Conservation (phyloP, 2,797 vertebrate genomes). For the Trachops cirrhosus region DNA sequence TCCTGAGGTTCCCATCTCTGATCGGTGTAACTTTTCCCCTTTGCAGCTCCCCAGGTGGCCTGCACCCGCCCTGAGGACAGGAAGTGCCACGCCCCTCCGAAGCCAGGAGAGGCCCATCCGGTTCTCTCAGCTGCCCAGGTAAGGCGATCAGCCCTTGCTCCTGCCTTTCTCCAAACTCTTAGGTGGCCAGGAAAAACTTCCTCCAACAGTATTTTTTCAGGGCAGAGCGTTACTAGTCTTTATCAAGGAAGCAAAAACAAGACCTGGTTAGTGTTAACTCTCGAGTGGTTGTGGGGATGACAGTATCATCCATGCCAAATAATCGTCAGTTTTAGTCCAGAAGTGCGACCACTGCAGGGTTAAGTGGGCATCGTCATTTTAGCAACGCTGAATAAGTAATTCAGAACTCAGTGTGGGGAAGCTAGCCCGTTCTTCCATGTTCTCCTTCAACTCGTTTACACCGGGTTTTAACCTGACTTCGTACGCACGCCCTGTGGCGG, state of each 20-base stretch:
- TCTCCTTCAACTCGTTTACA: not conserved
- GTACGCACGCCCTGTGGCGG: accelerated
- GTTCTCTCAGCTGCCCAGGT: not conserved
- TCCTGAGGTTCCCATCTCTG: not conserved
- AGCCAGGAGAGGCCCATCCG: not conserved
- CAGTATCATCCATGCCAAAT: too few relatives aligned
- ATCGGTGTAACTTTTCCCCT: not conserved
- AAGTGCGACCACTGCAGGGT: too few relatives aligned
- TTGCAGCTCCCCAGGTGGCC: not conserved
- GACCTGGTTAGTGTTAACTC: not conserved
- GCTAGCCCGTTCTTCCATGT: not conserved
- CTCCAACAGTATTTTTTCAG: not conserved
- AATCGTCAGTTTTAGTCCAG: too few relatives aligned
- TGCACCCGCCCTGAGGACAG: not conserved
- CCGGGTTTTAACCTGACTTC: not conserved
- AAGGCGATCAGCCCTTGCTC: not conserved
- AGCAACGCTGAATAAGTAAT: not conserved
- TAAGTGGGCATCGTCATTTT: not conserved
- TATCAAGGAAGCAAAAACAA: not conserved
- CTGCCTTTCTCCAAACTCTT: not conserved
- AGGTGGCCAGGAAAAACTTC: not conserved
- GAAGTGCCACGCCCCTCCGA: not conserved
- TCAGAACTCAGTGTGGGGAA: not conserved
- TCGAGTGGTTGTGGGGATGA: too few relatives aligned
- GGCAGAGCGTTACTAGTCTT: not conserved